A percentile compares a stretch with the other conserved stretches of the same genome.
Conservation (phyloP, 2,113 vertebrate genomes). For the Otis tarda region DNA sequence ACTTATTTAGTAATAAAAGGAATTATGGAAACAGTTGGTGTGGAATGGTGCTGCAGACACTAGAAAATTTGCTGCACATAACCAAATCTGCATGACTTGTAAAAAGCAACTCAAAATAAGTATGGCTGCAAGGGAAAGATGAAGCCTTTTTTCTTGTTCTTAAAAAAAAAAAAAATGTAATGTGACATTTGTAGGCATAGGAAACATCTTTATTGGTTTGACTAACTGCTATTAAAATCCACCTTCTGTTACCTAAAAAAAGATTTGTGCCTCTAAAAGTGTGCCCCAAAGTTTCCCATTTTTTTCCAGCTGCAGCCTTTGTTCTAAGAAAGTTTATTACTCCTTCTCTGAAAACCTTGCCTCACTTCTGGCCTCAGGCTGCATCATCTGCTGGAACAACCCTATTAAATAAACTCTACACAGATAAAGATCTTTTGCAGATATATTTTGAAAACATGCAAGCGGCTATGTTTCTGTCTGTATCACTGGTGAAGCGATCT, state of each 20-base stretch:
- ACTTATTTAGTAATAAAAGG: neutral
- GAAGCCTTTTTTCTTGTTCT: neutral
- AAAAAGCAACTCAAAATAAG: neutral
- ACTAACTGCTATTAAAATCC: neutral
- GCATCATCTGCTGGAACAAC: neutral
- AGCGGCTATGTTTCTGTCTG: neutral
- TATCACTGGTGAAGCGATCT: neutral
- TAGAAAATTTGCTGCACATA: neutral
- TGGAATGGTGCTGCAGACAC: neutral
- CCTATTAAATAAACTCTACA: neutral
- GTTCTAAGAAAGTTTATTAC: neutral
- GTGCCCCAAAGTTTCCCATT: neutral
- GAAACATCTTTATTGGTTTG: neutral
- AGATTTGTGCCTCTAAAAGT: neutral
- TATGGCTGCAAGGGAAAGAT: neutral
- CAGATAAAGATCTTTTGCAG: neutral
- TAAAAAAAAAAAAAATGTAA: neutral
- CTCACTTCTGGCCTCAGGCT: neutral
- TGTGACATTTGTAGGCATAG: neutral
- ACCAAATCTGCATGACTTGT: neutral
- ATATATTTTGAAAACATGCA: neutral
- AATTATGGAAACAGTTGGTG: neutral
- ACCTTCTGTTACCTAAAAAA: neutral
- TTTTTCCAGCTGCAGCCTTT: neutral
- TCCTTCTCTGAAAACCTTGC: neutral